Evolutionary conservation across 2,888 invertebrate genomes (phyloP).

Genomic region (Drosophila bunnanda): DNA sequence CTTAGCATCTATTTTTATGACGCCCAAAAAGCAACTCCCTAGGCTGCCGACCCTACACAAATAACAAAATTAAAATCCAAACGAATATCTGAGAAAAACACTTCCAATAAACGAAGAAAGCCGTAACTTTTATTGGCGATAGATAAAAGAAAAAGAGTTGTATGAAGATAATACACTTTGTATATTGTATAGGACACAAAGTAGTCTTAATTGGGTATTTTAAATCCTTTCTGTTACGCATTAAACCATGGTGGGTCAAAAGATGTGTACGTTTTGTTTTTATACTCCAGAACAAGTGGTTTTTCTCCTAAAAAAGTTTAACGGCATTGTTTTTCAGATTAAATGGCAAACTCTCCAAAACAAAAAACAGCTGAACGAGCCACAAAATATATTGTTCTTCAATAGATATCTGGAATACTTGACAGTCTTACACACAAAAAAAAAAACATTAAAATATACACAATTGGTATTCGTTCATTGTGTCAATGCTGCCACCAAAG

Average conservation of each 20-base stretch:
- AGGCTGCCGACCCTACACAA: conserved; percentile 39
- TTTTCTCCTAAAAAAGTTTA: neutral
- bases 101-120: conserved; percentile 59
- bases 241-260: neutral
- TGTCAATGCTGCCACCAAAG: neutral
- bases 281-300: neutral
- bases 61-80: conserved; percentile 14
- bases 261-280: neutral
- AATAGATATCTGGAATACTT: neutral
- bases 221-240: neutral
- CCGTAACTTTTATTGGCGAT: neutral
- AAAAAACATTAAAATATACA: neutral
- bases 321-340: neutral
- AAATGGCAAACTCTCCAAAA: neutral
- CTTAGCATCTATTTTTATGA: conserved; percentile 63
- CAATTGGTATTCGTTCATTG: neutral
- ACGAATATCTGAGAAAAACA: conserved; percentile 30
- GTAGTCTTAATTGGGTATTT: conserved; percentile 2
- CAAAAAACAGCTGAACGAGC: neutral
- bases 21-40: conserved; percentile 42
- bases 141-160: neutral
- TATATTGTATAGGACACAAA: neutral
- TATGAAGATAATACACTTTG: conserved; percentile 4
- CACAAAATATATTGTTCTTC: neutral
- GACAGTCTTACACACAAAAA: too few species aligned